phyloP scores from a whole-genome alignment of 2,888 invertebrate species.

The Pycnomerus fuliginosus region DNA sequence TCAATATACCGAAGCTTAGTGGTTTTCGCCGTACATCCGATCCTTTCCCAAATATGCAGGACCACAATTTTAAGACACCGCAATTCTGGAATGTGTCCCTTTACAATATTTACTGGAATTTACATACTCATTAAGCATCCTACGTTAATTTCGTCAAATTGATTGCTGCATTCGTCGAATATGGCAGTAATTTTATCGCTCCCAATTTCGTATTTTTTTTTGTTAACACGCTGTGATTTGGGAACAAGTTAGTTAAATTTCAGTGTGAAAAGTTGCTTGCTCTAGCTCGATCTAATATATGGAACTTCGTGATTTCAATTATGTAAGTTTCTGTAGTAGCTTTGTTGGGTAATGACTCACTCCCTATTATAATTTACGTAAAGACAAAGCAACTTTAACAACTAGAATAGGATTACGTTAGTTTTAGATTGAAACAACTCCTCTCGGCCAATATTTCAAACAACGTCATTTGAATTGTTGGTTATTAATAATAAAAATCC shows the following conservation, averaged over 20 bases:
- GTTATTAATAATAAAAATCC: slow-evolving; percentile 9
- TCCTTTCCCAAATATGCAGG: slow-evolving; percentile 23
- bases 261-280: slow-evolving; percentile 26
- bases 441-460: slow-evolving; percentile 1
- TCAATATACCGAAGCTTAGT: slow-evolving; percentile 28
- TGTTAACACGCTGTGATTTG: slow-evolving; percentile 13
- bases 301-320: slow-evolving; percentile 38
- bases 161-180: too few relatives aligned
- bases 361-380: slow-evolving; percentile 24
- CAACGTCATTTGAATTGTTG: slow-evolving; percentile 7
- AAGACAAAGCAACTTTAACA: slow-evolving; percentile 35
- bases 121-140: slow-evolving; percentile 13
- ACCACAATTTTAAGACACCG: slow-evolving; percentile 28
- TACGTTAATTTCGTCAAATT: too few relatives aligned
- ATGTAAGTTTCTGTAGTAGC: slow-evolving; percentile 36
- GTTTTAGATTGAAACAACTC: slow-evolving; percentile 12
- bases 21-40: slow-evolving; percentile 23
- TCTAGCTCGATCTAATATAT: slow-evolving; percentile 30
- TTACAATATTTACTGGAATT: slow-evolving; percentile 22
- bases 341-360: slow-evolving; percentile 36
- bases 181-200: too few relatives aligned
- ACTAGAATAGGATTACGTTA: slow-evolving; percentile 31
- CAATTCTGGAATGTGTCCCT: slow-evolving; percentile 25
- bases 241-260: slow-evolving; percentile 16
- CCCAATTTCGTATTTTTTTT: too few relatives aligned